Evolutionary conservation across 53 echinoderm and acorn worm species (phyloP).

Genomic region (Zoroaster sp.): DNA sequence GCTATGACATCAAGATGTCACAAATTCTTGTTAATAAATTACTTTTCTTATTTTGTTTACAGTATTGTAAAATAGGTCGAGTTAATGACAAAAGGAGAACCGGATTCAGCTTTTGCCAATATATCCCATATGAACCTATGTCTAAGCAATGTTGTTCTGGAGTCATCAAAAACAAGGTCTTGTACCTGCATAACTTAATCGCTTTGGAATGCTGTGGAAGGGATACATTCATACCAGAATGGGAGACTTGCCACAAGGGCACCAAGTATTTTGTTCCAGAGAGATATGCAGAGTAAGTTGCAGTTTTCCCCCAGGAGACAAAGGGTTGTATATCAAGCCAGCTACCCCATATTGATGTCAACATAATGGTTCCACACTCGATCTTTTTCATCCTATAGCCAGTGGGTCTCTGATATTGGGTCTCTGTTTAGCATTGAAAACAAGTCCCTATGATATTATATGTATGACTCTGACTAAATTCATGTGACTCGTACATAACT

Average conservation of each 20-base stretch:
- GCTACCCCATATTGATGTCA: no score
- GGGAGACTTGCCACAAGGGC: background rate
- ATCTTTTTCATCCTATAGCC: no score
- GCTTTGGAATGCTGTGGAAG: background rate
- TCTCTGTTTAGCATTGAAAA: no score
- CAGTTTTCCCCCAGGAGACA: no score
- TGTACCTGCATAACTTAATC: background rate
- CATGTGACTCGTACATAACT: no score
- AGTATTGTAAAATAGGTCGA: background rate
- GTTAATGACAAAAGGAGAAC: background rate
- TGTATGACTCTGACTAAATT: no score
- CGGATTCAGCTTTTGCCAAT: background rate
- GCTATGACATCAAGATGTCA: no score
- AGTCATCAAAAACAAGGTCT: background rate
- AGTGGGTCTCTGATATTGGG: no score
- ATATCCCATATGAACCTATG: background rate
- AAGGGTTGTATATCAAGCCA: no score
- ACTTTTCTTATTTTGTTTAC: background rate
- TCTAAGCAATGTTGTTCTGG: slow-evolving; percentile 9
- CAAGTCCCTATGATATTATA: no score
- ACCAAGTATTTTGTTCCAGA: background rate
- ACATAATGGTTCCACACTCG: no score
- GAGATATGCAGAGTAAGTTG: slow-evolving; percentile 45
- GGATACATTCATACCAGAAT: background rate
- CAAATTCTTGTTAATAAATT: no score